These are phyloP conservation scores for Platycheirus albimanus DNA, from an alignment of 2,888 invertebrate genomes.

Conservation along the genomic window DNA sequence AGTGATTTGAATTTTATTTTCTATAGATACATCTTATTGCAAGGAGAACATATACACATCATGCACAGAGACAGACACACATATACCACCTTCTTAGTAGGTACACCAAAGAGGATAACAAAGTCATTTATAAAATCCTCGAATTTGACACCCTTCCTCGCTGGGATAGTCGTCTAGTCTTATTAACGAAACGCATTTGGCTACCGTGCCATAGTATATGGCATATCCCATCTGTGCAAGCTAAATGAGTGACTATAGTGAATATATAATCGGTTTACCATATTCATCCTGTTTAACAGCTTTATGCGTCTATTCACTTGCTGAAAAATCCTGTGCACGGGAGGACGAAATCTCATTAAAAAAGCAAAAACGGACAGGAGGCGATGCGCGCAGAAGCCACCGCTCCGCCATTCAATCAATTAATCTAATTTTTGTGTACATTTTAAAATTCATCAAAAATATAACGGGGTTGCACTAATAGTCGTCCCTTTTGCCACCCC, in stretches of 20 bases:
- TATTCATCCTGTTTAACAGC: slow-evolving; percentile 71
- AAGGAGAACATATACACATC: not conserved
- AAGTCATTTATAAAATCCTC: slow-evolving; percentile 73
- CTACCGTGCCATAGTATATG: not conserved
- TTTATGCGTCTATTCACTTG: slow-evolving; percentile 62
- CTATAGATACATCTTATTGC: slow-evolving; percentile 47
- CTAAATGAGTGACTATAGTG: slow-evolving; percentile 39
- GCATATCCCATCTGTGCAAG: slow-evolving; percentile 50
- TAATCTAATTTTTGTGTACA: slow-evolving; percentile 70
- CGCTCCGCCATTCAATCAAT: slow-evolving; percentile 69
- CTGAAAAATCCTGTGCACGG: slow-evolving; percentile 42
- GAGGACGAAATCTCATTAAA: slow-evolving; percentile 69
- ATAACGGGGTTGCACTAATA: slow-evolving; percentile 56
- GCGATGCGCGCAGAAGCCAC: slow-evolving; percentile 39
- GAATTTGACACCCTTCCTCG: slow-evolving; percentile 69
- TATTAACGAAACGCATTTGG: slow-evolving; percentile 32
- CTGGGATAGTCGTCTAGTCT: no score
- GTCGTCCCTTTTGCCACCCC: slow-evolving; percentile 63
- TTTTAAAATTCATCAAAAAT: slow-evolving; percentile 46
- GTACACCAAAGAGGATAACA: slow-evolving; percentile 59
- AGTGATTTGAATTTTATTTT: slow-evolving; percentile 72
- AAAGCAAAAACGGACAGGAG: slow-evolving; percentile 24
- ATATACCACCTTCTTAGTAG: not conserved
- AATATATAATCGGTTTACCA: slow-evolving; percentile 71
- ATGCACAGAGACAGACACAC: no score